These are phyloP conservation scores for Nemotelus pantherinus DNA, from an alignment of 2,888 invertebrate species.

Conservation along the genomic window DNA sequence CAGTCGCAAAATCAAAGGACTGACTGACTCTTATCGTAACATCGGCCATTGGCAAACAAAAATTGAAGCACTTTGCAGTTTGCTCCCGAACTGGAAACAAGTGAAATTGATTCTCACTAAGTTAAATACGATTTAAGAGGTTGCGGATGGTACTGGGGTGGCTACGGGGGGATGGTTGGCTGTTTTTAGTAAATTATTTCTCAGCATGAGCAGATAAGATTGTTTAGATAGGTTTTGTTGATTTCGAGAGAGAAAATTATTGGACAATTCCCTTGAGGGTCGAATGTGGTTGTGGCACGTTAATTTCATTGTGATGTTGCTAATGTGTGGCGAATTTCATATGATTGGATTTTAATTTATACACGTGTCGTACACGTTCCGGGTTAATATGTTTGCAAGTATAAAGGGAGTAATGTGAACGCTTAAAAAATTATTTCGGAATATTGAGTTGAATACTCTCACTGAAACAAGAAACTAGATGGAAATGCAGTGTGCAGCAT, in stretches of 20 bases:
- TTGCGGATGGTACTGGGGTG: not conserved
- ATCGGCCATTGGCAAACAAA: conserved; percentile 10
- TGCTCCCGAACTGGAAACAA: conserved; percentile 18
- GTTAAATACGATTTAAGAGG: conserved; percentile 18
- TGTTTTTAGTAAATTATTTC: not conserved
- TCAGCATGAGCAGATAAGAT: not conserved
- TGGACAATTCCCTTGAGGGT: conserved; percentile 10
- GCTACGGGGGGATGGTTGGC: not conserved
- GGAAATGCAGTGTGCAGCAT: too few species aligned
- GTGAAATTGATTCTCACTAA: conserved; percentile 37
- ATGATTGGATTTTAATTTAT: conserved; percentile 50
- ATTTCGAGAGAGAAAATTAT: conserved; percentile 1
- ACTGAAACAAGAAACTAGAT: too few species aligned
- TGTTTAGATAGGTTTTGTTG: not conserved
- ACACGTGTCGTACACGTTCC: conserved; percentile 47
- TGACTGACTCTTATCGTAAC: conserved; percentile 44
- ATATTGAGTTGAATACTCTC: too few species aligned
- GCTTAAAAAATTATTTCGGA: too few species aligned
- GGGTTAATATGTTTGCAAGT: too few species aligned
- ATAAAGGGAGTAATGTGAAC: too few species aligned
- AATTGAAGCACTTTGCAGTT: not conserved
- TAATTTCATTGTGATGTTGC: not conserved
- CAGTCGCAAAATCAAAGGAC: not conserved
- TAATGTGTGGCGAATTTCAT: conserved; percentile 45
- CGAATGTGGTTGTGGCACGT: not conserved